Base-by-base conservation (phyloP, 2,797 vertebrate genomes). In the Phyllotis vaccarum region DNA sequence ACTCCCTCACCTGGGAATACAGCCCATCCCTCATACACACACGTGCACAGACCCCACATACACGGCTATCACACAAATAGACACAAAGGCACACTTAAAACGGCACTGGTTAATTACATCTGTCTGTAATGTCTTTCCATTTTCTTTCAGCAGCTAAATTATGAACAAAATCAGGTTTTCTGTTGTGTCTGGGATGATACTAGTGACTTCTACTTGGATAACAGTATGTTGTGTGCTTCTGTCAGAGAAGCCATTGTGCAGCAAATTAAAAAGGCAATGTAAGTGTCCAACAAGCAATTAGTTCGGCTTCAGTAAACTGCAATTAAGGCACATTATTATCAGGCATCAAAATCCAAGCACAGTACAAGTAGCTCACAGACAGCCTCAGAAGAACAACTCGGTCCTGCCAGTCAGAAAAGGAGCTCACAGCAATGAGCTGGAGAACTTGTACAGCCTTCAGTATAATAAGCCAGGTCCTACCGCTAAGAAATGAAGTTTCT, bases 221-320 rank as follows among this genome's bases (percentile, higher is more conserved):
- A 95, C 72, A 52, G 86, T 66, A 74, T 75, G 80, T 43, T 91
- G 79, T 95, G 40, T 29, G 22, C 80, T 93, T 96, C 92, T 85
- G 66, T 76, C 91, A 91, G 19, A 86, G 40, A 66, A 11, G 58
- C 46, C 79, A 92, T 94, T 92, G 89, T 40, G 89, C 70, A 91
- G 79, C 54, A 96, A 94, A 97, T 95, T 95, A 80, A 93, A 96
- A 95, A 91, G 70, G 89, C 95, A 78, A 91, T 83, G 75, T 91
- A 95, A 96, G 49, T 81, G 75, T 75, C 94, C 86, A 93, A 94
- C 10, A 94, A 95, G 95, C 90, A 96, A 96, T 97, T 96, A 96
- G 95, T 96, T 78, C 96, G 90, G 90, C 94, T 95, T 92, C 96
- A 92, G 54, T 93, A 93, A 90, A 82, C 95, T 40, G 46, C 96